Percentiles rank a stretch among this genome's conserved stretches.
Evolutionary conservation across 64 coral and sea anemone species (phyloP).

Genomic region (Trachythela sp.): DNA sequence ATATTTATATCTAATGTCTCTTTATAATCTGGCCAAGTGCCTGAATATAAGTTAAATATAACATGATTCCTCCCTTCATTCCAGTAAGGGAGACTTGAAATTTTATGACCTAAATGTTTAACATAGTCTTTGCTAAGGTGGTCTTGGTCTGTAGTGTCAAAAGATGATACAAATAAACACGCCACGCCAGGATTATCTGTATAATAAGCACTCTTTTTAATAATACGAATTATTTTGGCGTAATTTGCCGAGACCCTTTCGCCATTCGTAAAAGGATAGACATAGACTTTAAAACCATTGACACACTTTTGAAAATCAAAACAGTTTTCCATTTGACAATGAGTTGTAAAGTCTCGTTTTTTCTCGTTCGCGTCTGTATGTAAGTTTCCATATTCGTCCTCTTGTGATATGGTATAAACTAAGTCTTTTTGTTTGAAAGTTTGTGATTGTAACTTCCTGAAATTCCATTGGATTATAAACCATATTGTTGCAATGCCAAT

Average conservation of each 20-base stretch:
- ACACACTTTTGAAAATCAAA: slow-evolving; percentile 80
- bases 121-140: slow-evolving; percentile 78
- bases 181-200: slow-evolving; percentile 79
- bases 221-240: slow-evolving; percentile 74
- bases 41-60: slow-evolving; percentile 91
- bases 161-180: slow-evolving; percentile 87
- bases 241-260: slow-evolving; percentile 71
- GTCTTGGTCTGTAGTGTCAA: slow-evolving; percentile 78
- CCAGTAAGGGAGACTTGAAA: slow-evolving; percentile 62
- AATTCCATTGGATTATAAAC: neutral
- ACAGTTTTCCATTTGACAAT: slow-evolving; percentile 90
- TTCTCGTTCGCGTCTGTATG: neutral
- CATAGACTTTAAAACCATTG: slow-evolving; percentile 76
- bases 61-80: slow-evolving; percentile 86
- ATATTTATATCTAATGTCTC: slow-evolving; percentile 66
- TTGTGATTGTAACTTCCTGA: neutral
- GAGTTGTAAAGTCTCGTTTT: neutral
- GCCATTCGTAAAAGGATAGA: slow-evolving; percentile 63
- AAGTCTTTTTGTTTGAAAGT: neutral
- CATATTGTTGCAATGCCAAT: neutral
- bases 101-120: slow-evolving; percentile 51
- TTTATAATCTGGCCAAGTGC: slow-evolving; percentile 87
- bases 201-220: slow-evolving; percentile 89
- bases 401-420: neutral
- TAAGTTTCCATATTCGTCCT: neutral